Conservation (phyloP, 2,888 invertebrate genomes). For the Drosophila maculinotata region DNA sequence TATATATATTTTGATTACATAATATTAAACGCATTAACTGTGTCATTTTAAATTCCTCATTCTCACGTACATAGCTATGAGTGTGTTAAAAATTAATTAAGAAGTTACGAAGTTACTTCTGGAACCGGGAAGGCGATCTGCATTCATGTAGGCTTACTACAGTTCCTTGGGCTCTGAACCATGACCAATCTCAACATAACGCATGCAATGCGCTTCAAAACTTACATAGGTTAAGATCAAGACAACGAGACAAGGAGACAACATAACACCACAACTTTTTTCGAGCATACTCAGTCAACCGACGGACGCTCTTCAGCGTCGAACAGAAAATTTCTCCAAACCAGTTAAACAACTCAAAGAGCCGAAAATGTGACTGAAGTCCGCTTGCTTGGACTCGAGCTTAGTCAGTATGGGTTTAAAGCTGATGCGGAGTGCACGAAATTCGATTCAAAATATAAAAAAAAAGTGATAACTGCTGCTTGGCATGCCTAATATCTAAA, state of each 20-base stretch:
- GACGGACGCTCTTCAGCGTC: conserved; percentile 49
- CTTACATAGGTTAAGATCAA: conserved; percentile 26
- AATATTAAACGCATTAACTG: conserved; percentile 5
- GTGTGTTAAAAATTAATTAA: conserved; percentile 1
- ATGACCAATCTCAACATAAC: conserved; percentile 49
- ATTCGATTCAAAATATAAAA: conserved; percentile 6
- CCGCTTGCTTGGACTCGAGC: conserved; percentile 22
- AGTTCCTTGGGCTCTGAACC: conserved; percentile 46
- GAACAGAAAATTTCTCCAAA: conserved; percentile 56
- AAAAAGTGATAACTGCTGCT: conserved; percentile 7
- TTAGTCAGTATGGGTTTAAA: conserved; percentile 43
- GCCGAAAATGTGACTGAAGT: conserved; percentile 46
- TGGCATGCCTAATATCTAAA: conserved; percentile 1
- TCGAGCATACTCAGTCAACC: conserved; percentile 32
- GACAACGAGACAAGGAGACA: conserved; percentile 19
- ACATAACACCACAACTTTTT: conserved; percentile 24
- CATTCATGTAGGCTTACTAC: conserved; percentile 8
- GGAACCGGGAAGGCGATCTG: conserved; percentile 20
- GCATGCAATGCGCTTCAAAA: conserved; percentile 10
- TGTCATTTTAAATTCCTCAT: conserved; percentile 10
- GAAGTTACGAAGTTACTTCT: conserved; percentile 38
- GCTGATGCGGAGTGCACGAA: conserved; percentile 23
- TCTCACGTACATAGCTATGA: conserved; percentile 3
- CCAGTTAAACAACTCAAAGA: conserved; percentile 53
- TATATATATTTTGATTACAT: conserved; percentile 9